Evolutionary conservation across 2,888 invertebrate genomes (phyloP), one percentile per base, ranked within the genome.

Genomic region (Meandrusa payeni): DNA sequence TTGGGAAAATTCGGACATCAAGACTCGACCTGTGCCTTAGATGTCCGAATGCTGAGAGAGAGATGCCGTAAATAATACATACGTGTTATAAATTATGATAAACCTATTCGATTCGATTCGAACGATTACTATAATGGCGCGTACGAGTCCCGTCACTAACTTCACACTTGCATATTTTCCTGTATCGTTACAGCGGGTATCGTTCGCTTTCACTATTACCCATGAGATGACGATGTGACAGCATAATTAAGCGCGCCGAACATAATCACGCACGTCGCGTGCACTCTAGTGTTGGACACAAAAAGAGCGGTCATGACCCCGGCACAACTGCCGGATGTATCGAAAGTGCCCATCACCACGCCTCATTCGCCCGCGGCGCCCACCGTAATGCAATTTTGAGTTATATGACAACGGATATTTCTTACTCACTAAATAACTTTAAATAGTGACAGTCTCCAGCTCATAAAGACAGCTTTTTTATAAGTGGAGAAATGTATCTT

Each of bases 191-290:
- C 58, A 41, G 63, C 59, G 55, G 57, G 73, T 70, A 76, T 65
- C 54, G 68, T 64, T 71, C 67, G 73, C 86, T 87, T 87, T 87
- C 86, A 85, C 86, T 82, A 76, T 73, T 68, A 61, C 69, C 67
- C 76, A 75, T 81, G 79, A 76, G 76, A 77, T 73, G 82, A 76
- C 80, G 76, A 77, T 79, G 70, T 81, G 86, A 86, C 85, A 85
- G 79, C 77, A 79, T 86, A 87, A 87, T 87, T 87, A 86, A 82
- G 78, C 80, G 76, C 71, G 76, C 75, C 76, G 75, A 70, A 77
- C 71, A 76, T 73, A 81, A 81, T 78, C 82, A 79, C 74, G 76
- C 65, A 58, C 64, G 70, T 71, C 70, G 76, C 76, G 73, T 79
- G 75, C 75, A 74, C 64, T 64, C 55, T 61, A 46, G 59, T 61